Percentiles rank a stretch among this genome's conserved stretches.
These are phyloP conservation scores for Clarias magur DNA, from an alignment of 2,113 vertebrate species.

Conservation along the genomic window DNA sequence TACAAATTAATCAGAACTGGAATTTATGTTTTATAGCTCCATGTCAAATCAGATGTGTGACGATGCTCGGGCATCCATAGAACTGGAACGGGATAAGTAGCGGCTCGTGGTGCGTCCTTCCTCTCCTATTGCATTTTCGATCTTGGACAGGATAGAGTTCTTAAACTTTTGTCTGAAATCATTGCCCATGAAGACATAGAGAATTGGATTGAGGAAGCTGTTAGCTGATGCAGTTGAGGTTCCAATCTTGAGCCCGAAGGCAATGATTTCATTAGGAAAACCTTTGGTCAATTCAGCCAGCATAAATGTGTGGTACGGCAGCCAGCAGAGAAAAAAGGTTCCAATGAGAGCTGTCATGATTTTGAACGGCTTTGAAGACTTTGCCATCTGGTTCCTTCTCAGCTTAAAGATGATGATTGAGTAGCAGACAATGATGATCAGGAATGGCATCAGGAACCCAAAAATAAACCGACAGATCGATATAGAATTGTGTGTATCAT, in stretches of 20 bases:
- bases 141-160: slow-evolving; percentile 57
- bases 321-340: slow-evolving; percentile 84
- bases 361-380: slow-evolving; percentile 78
- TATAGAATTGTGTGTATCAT: slow-evolving; percentile 61
- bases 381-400: slow-evolving; percentile 70
- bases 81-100: slow-evolving; percentile 58
- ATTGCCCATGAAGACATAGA: slow-evolving; percentile 86
- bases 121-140: slow-evolving; percentile 66
- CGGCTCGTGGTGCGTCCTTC: slow-evolving; percentile 55
- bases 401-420: slow-evolving; percentile 75
- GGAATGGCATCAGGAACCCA: slow-evolving; percentile 79
- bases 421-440: slow-evolving; percentile 80
- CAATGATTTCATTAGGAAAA: slow-evolving; percentile 4
- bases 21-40: neutral
- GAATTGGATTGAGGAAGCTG: slow-evolving; percentile 88
- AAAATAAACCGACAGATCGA: slow-evolving; percentile 71
- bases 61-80: slow-evolving; percentile 48
- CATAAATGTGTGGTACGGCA: slow-evolving; percentile 81
- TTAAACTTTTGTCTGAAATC: slow-evolving; percentile 74
- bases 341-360: slow-evolving; percentile 81
- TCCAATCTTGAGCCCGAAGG: slow-evolving; percentile 55
- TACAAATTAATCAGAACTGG: neutral
- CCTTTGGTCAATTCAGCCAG: slow-evolving; percentile 73
- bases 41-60: slow-evolving; percentile 50
- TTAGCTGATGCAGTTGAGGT: slow-evolving; percentile 79